Conservation (phyloP, 2,888 invertebrate species). For the Cerastis rubricosa region DNA sequence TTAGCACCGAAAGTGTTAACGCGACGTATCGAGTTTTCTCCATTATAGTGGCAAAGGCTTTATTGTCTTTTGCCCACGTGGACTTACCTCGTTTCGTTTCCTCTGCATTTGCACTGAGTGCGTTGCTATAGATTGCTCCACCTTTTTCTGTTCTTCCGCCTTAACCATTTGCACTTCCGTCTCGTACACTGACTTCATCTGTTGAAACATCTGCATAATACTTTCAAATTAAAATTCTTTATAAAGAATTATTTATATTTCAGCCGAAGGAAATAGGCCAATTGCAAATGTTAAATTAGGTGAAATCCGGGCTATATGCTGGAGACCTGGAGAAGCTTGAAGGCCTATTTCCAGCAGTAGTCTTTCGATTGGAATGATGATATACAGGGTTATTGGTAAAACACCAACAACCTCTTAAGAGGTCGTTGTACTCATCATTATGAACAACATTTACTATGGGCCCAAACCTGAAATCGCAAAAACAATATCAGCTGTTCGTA, state of each 20-base stretch:
- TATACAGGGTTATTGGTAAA: too few species aligned
- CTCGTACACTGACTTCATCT: constrained; percentile 83
- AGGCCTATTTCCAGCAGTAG: not conserved
- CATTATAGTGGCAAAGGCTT: too few species aligned
- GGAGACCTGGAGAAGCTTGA: not conserved
- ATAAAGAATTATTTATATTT: not conserved
- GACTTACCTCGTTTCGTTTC: constrained; percentile 76
- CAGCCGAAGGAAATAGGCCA: not conserved
- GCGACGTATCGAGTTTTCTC: too few species aligned
- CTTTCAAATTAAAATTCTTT: not conserved
- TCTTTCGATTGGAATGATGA: not conserved
- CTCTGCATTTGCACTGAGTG: constrained; percentile 77
- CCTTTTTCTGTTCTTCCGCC: constrained; percentile 75
- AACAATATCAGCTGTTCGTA: too few species aligned
- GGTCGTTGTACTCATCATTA: too few species aligned
- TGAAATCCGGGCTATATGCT: not conserved
- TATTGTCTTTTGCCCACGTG: too few species aligned
- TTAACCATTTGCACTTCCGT: constrained; percentile 81
- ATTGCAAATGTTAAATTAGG: not conserved
- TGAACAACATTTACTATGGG: too few species aligned
- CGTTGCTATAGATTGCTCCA: constrained; percentile 74
- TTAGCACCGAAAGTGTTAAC: too few species aligned
- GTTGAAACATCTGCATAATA: constrained; percentile 81
- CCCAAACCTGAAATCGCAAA: too few species aligned
- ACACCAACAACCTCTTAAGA: too few species aligned